Conservation (phyloP, 2,797 vertebrate genomes). For the Cryptoprocta ferox region DNA sequence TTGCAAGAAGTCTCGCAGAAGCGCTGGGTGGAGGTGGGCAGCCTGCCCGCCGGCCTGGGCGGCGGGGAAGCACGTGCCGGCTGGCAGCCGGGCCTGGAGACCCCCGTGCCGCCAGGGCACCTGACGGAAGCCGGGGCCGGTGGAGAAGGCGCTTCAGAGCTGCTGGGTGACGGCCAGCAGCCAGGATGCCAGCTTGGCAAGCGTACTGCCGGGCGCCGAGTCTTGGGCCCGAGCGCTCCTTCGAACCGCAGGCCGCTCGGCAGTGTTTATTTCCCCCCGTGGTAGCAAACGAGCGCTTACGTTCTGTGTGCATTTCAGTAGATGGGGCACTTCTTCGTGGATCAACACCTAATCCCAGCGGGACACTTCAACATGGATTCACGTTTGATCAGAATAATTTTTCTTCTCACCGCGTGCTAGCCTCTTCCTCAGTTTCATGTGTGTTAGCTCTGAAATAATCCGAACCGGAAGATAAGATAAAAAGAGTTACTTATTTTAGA, state of each 20-base stretch:
- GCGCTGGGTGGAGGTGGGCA: neutral
- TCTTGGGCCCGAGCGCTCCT: neutral
- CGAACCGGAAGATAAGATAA: slow-evolving; percentile 13
- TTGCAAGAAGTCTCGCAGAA: neutral
- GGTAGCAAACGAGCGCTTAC: neutral
- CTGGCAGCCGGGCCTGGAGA: slow-evolving; percentile 27
- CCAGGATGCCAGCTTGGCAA: slow-evolving; percentile 18
- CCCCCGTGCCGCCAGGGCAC: neutral
- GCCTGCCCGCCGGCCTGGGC: neutral
- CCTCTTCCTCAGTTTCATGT: neutral
- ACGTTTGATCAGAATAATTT: slow-evolving; percentile 14
- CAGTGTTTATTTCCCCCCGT: slow-evolving; percentile 27
- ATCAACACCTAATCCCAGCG: neutral
- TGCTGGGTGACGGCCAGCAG: slow-evolving; percentile 30
- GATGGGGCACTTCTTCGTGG: neutral
- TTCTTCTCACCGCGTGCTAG: slow-evolving; percentile 4
- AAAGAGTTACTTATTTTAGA: neutral
- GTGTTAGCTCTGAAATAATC: neutral
- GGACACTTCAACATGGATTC: neutral
- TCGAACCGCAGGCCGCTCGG: neutral
- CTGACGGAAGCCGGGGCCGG: neutral
- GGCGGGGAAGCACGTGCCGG: neutral
- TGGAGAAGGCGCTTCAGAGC: neutral
- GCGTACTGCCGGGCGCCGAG: neutral
- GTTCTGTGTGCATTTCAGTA: neutral